Evolutionary conservation across 1,140 invertebrate genomes (phyloP).

Genomic region (Zaprionus nigranus): DNA sequence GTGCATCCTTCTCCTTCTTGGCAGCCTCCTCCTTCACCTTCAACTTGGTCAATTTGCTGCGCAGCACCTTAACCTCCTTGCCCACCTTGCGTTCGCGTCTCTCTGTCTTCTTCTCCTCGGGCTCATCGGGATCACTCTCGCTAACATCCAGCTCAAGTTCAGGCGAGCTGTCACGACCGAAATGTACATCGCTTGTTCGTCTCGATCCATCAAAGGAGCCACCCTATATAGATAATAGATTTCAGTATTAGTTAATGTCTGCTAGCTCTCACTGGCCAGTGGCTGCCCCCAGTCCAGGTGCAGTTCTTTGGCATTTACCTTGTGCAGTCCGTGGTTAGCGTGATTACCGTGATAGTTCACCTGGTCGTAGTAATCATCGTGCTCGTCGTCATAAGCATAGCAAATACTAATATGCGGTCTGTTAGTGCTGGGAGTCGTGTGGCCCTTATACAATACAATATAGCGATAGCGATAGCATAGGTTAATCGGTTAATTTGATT

Average conservation of each 20-base stretch:
- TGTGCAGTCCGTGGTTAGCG: slow-evolving; percentile 51
- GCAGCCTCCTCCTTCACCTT: slow-evolving; percentile 92
- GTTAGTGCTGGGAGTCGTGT: slow-evolving; percentile 73
- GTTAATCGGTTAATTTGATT: slow-evolving; percentile 65
- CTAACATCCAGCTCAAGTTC: slow-evolving; percentile 85
- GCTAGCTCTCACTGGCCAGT: background rate
- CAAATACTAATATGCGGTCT: slow-evolving; percentile 79
- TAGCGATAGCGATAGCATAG: slow-evolving; percentile 59
- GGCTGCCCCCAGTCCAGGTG: slow-evolving; percentile 8
- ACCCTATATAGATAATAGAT: slow-evolving; percentile 56
- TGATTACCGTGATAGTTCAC: slow-evolving; percentile 35
- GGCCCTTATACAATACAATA: slow-evolving; percentile 61
- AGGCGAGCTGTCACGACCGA: slow-evolving; percentile 79
- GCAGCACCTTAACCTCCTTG: slow-evolving; percentile 90
- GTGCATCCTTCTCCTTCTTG: slow-evolving; percentile 90
- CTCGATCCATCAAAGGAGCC: slow-evolving; percentile 71
- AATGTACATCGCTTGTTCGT: slow-evolving; percentile 73
- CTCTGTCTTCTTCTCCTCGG: slow-evolving; percentile 89
- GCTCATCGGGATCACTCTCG: slow-evolving; percentile 89
- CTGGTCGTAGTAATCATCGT: slow-evolving; percentile 63
- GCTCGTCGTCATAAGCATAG: slow-evolving; percentile 81
- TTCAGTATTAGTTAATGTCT: background rate
- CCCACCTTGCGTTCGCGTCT: slow-evolving; percentile 86
- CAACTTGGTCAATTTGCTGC: slow-evolving; percentile 90
- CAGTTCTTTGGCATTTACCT: slow-evolving; percentile 55